Percentiles rank a stretch among this genome's conserved stretches.
phyloP scores from a whole-genome alignment of 2,888 invertebrate species.

The Ditylenchus weischeri region DNA sequence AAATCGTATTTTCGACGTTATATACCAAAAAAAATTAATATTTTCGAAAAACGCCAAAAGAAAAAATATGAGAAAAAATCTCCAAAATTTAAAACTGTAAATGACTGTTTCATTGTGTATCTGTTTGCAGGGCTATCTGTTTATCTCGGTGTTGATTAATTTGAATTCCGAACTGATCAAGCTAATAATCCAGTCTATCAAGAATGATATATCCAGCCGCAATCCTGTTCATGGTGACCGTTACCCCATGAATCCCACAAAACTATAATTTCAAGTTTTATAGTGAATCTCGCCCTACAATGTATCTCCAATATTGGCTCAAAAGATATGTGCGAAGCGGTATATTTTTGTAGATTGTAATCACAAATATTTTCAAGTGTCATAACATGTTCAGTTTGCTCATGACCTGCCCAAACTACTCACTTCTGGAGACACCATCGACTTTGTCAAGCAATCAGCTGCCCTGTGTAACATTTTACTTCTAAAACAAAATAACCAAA shows the following conservation, averaged over 20 bases:
- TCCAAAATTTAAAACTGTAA: too few species aligned
- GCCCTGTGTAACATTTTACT: constrained; percentile 72
- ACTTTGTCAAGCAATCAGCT: constrained; percentile 97
- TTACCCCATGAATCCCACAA: too few species aligned
- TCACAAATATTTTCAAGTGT: too few species aligned
- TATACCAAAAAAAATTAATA: too few species aligned
- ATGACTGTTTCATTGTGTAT: too few species aligned
- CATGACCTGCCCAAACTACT: constrained; percentile 95
- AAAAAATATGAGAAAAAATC: too few species aligned
- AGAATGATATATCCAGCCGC: constrained; percentile 82
- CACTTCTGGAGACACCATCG: constrained; percentile 97
- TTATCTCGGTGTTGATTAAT: constrained; percentile 97
- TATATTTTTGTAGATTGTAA: too few species aligned
- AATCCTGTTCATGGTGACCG: constrained; percentile 94
- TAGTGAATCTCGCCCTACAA: constrained; percentile 76
- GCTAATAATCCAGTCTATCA: constrained; percentile 96
- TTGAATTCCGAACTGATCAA: constrained; percentile 98
- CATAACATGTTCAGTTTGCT: constrained; percentile 72
- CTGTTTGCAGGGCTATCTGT: constrained; percentile 81
- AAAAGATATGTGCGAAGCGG: constrained; percentile 98
- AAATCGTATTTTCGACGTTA: too few species aligned
- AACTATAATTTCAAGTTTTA: too few species aligned
- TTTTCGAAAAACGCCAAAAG: too few species aligned
- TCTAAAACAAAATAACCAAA: too few species aligned
- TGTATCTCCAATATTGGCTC: constrained; percentile 99